Evolutionary conservation across 2,113 vertebrate genomes (phyloP).

Genomic region (Apus apus): DNA sequence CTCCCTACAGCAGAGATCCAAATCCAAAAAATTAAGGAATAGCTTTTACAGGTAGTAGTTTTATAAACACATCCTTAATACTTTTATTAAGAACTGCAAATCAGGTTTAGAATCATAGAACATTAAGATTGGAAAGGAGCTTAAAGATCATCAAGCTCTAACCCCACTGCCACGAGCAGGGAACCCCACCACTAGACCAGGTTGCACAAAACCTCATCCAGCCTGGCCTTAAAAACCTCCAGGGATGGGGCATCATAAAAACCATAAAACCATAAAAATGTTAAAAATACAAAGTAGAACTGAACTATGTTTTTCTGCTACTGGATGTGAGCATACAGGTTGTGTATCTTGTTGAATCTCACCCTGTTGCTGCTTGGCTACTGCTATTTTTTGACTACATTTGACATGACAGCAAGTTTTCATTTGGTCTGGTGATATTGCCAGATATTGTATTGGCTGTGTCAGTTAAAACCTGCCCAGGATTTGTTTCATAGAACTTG

Average conservation of each 20-base stretch:
- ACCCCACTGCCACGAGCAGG: too few species aligned
- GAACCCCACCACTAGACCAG: too few species aligned
- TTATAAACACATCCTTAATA: not conserved
- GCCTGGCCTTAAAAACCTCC: too few species aligned
- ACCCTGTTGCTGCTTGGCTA: not conserved
- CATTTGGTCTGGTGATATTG: not conserved
- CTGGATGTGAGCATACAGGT: rapidly evolving
- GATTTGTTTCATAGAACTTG: not conserved
- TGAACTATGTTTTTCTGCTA: not conserved
- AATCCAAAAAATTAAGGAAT: not conserved
- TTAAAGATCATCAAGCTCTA: too few species aligned
- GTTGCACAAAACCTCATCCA: too few species aligned
- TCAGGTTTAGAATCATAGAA: not conserved
- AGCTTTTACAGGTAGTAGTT: not conserved
- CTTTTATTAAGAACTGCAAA: not conserved
- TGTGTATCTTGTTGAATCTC: rapidly evolving
- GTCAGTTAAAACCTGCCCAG: not conserved
- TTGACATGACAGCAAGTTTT: not conserved
- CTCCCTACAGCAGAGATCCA: not conserved
- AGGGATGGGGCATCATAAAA: too few species aligned
- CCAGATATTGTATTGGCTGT: not conserved
- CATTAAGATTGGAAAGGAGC: too few species aligned
- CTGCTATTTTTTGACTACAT: not conserved
- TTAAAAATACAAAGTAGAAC: not conserved
- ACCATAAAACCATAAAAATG: not conserved